phyloP scores from a whole-genome alignment of 2,888 invertebrate genomes.

The Tachina fera region DNA sequence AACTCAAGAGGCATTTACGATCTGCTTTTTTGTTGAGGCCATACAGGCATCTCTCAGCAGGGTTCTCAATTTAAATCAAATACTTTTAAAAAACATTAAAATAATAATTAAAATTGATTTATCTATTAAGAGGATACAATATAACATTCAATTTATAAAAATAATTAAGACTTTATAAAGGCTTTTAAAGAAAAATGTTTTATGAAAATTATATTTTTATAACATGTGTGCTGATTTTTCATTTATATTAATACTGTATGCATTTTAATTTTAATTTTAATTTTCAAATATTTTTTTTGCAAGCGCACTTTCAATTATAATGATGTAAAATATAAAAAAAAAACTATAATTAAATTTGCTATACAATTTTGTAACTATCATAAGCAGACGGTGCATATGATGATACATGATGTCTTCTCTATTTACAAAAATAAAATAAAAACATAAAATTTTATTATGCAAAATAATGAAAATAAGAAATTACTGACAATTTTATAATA shows the following conservation, averaged over 20 bases:
- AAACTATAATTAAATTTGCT: conserved; percentile 21
- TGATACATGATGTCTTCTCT: neutral
- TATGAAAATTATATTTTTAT: too few relatives aligned
- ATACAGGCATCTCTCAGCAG: too few relatives aligned
- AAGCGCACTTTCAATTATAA: neutral
- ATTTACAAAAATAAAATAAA: neutral
- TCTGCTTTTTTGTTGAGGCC: too few relatives aligned
- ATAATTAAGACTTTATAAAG: too few relatives aligned
- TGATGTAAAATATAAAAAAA: neutral
- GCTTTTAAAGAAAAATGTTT: too few relatives aligned
- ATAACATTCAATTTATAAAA: too few relatives aligned
- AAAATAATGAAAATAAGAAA: neutral
- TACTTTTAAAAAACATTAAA: too few relatives aligned
- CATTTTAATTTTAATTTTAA: neutral
- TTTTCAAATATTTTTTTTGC: neutral
- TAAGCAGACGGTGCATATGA: neutral
- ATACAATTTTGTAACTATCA: conserved; percentile 9
- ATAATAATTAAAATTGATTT: too few relatives aligned
- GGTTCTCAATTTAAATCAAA: too few relatives aligned
- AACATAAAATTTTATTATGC: neutral
- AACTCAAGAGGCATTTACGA: too few relatives aligned
- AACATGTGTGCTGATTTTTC: too few relatives aligned
- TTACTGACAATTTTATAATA: neutral
- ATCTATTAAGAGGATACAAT: too few relatives aligned
- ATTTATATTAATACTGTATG: neutral